Base-by-base conservation (phyloP, 2,797 vertebrate species). In the Hybognathus amarus region DNA sequence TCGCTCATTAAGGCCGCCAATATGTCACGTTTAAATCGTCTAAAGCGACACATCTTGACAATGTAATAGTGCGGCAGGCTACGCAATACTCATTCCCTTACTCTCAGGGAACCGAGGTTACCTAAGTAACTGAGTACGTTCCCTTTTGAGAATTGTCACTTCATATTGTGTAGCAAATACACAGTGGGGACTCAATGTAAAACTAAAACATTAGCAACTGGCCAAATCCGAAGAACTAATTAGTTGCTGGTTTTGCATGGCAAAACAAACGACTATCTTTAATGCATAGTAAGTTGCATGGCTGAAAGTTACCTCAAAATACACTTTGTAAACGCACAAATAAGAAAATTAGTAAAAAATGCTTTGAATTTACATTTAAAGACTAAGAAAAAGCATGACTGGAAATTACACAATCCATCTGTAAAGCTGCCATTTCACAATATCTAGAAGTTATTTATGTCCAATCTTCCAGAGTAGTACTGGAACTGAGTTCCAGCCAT, bases 231-330 rank as follows among this genome's bases (percentile, higher is more conserved):
- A 71, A 83, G 63, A 71, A 42, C 83, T 89, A 85, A 87, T 87
- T 86, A 86, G 80, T 81, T 85, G 20, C 73, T 83, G 47, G 76
- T 73, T 77, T n/a, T 80, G 24, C 38, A 40, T 75, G 70, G 52
- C 20, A 54, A 79, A 86, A 61, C 42, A 52, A 66, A 52, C 5
- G 24, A 77, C 59, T 63, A 20, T 40, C 20, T 45, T 61, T 69
- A 69, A 27, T 54, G 36, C 24, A 56, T 18, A 24, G 15, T 54
- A n/a, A 12, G 27, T n/a, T 64, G 42, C 33, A 63, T 47, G 30
- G 50, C 20, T 3, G 45, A 73, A 73, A 24, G 15, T 73, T 18
- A 30, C 24, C 12, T 80, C 27, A 15, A 24, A 45, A 47, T 50
- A 42, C 13, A 42, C 4, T 38, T n/a, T 75, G 17, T 52, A 40